Evolutionary conservation across 2,113 vertebrate genomes (phyloP).

Genomic region (Zosterops hypoxanthus): DNA sequence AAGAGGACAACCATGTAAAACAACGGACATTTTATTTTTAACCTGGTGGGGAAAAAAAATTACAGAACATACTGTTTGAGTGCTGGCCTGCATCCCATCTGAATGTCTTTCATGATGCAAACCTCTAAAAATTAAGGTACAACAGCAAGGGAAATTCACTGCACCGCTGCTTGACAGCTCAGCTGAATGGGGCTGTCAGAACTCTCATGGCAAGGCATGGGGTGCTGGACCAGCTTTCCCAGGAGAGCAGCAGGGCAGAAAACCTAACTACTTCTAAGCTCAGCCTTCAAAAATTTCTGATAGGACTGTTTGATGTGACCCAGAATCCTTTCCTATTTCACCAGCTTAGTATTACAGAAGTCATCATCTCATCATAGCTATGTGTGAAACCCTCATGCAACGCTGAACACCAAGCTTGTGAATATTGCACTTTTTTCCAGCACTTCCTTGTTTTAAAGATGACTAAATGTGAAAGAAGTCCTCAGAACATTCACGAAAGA

Average conservation of each 20-base stretch:
- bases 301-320: neutral
- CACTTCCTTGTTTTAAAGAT: neutral
- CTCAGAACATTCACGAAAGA: neutral
- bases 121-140: neutral
- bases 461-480: neutral
- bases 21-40: neutral
- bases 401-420: neutral
- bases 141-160: neutral
- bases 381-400: neutral
- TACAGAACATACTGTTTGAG: neutral
- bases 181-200: neutral
- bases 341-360: neutral
- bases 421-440: neutral
- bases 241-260: neutral
- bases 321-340: neutral
- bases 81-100: neutral
- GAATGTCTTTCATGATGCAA: neutral
- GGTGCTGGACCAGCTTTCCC: neutral
- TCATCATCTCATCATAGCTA: neutral
- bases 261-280: neutral
- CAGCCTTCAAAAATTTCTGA: neutral
- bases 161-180: neutral
- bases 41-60: neutral
- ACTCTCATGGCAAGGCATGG: rapidly evolving
- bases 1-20: neutral